Evolutionary conservation across 2,797 vertebrate species (phyloP), one percentile per base, ranked within the genome.

Genomic region (Poecilia wingei): DNA sequence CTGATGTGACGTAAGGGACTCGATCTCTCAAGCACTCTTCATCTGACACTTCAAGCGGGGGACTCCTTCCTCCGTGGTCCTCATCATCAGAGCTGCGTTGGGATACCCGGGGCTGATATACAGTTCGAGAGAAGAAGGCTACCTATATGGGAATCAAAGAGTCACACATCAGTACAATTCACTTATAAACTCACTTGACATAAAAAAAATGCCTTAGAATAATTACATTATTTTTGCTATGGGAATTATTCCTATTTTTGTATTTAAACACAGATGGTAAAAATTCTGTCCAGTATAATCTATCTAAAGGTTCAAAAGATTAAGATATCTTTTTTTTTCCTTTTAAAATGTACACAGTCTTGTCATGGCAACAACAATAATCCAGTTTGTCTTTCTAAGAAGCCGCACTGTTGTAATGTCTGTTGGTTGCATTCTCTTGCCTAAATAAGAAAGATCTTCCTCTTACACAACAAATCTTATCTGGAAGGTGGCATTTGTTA

Each of bases 11-110:
- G 45, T 97, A 97, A 66, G 96, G 90, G 49, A 93, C 92, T 0
- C 96, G 95, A 18, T 98, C 97, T 74, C 95, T 93, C 89, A 96
- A 94, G 82, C 95, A 95, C 46, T 99, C 96, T 79, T 99, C 98
- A 25, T 99, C 98, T n/a, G 98, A 99, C 57, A 99, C 98, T 88
- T 99, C 98, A 86, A 99, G 75, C 0, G 97, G 97, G 1, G 98
- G 97, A 73, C 98, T 99, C 76, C 96, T 96, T 81, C 95, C 95
- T 81, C 96, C 96, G 0, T 96, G 96, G 59, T 99, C 98, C 75
- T 99, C 98, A 45, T 99, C 98, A 2, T 99, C 98, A 0, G 98
- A 98, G 91, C 97, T 98, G 86, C 95, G 97, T 86, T 97, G 96
- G 82, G 97, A 95, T 1, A 94, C 88, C 74, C 97, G 98, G 0